These are phyloP conservation scores for Drosophila dives DNA, from an alignment of 2,888 invertebrate species.

Conservation along the genomic window DNA sequence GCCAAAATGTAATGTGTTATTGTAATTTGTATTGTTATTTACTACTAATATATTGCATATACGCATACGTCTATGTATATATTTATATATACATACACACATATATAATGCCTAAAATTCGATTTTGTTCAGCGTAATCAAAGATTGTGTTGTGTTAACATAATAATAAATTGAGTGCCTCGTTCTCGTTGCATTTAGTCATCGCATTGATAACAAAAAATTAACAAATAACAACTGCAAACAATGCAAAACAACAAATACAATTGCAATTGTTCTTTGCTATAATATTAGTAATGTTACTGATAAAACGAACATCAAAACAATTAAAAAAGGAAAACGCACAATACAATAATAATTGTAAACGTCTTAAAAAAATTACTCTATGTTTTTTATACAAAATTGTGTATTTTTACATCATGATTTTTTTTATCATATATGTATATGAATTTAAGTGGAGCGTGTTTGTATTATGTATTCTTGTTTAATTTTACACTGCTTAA, in stretches of 20 bases:
- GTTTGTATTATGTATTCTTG: conserved; percentile 53
- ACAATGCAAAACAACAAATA: conserved; percentile 20
- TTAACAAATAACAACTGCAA: conserved; percentile 18
- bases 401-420: conserved; percentile 46
- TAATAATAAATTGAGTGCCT: conserved; percentile 71
- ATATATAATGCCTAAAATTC: conserved; percentile 56
- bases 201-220: conserved; percentile 57
- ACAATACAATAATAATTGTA: conserved; percentile 64
- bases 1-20: conserved; percentile 78
- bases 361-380: conserved; percentile 37
- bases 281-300: conserved; percentile 46
- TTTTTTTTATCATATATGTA: conserved; percentile 28
- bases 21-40: conserved; percentile 79
- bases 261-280: conserved; percentile 44
- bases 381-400: conserved; percentile 45
- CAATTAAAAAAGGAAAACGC: conserved; percentile 27
- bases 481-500: conserved; percentile 67
- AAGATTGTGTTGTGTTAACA: conserved; percentile 48
- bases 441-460: conserved; percentile 16
- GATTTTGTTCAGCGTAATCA: conserved; percentile 54
- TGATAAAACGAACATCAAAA: conserved; percentile 27
- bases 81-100: conserved; percentile 31
- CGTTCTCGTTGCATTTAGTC: conserved; percentile 68
- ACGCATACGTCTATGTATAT: conserved; percentile 24
- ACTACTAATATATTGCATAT: conserved; percentile 68